Conservation (phyloP, 1,140 invertebrate species). For the Macrosteles quadrilineatus region DNA sequence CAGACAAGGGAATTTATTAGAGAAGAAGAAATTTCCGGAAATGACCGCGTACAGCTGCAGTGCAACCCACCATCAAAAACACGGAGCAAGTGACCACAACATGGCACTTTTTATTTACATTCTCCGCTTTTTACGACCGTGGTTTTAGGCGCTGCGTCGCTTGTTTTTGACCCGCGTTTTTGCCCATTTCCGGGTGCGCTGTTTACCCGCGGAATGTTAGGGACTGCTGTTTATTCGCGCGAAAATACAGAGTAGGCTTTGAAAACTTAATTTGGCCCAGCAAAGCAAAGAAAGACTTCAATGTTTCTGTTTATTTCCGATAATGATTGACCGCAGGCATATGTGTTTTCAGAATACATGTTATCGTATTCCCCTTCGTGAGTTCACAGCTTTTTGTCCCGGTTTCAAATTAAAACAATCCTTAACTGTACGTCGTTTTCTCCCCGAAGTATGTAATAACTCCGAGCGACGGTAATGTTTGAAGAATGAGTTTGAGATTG, state of each 20-base stretch:
- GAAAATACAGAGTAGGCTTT: background rate
- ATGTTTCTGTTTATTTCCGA: conserved; percentile 8
- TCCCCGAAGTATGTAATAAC: no score
- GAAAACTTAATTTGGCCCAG: conserved; percentile 11
- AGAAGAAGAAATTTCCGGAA: conserved; percentile 12
- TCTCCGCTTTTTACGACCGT: background rate
- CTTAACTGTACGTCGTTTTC: no score
- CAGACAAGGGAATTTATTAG: background rate
- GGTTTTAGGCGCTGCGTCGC: background rate
- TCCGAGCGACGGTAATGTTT: no score
- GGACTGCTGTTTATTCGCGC: background rate
- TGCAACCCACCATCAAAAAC: background rate
- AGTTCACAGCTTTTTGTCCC: background rate
- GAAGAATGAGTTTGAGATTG: no score
- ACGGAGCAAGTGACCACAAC: conserved; percentile 10
- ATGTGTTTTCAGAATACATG: conserved; percentile 17
- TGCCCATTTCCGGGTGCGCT: background rate
- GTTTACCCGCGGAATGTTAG: background rate
- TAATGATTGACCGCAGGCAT: background rate
- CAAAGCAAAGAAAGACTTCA: background rate
- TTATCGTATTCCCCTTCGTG: background rate
- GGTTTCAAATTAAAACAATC: no score
- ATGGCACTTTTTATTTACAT: conserved; percentile 21
- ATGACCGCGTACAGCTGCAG: conserved; percentile 2
- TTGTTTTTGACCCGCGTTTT: conserved; percentile 13